Evolutionary conservation across 1,140 invertebrate species (phyloP).

Genomic region (Microplitis demolitor): DNA sequence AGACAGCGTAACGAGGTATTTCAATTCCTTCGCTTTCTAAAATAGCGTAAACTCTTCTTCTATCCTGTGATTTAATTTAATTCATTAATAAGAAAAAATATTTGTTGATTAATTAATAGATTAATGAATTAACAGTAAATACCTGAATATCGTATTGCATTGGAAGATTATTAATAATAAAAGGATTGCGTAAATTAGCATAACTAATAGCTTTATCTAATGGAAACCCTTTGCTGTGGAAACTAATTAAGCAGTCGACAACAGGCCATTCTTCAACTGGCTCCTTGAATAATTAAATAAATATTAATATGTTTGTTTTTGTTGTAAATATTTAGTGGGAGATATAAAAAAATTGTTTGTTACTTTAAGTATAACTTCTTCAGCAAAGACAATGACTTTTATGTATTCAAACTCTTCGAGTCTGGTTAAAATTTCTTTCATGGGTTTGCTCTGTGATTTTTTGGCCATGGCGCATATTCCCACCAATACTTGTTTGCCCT

Average conservation of each 20-base stretch:
- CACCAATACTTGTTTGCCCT: constrained; percentile 87
- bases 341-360: neutral
- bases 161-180: constrained; percentile 97
- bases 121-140: too few species aligned
- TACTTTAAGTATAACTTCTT: constrained; percentile 92
- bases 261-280: constrained; percentile 98
- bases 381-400: constrained; percentile 89
- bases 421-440: constrained; percentile 95
- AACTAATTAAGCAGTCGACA: constrained; percentile 97
- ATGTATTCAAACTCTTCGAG: constrained; percentile 97
- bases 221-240: constrained; percentile 98
- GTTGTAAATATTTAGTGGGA: neutral
- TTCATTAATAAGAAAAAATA: neutral
- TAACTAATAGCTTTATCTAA: constrained; percentile 98
- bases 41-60: constrained; percentile 93
- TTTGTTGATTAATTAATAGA: neutral
- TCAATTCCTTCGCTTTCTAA: constrained; percentile 94
- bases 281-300: constrained; percentile 66
- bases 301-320: neutral
- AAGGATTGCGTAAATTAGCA: constrained; percentile 90
- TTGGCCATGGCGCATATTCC: constrained; percentile 99
- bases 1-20: constrained; percentile 95
- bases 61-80: constrained; percentile 65
- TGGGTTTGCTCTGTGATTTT: constrained; percentile 97
- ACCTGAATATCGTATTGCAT: constrained; percentile 98